Conservation (phyloP, 2,113 vertebrate species). For the Psilopsiagon aymara region DNA sequence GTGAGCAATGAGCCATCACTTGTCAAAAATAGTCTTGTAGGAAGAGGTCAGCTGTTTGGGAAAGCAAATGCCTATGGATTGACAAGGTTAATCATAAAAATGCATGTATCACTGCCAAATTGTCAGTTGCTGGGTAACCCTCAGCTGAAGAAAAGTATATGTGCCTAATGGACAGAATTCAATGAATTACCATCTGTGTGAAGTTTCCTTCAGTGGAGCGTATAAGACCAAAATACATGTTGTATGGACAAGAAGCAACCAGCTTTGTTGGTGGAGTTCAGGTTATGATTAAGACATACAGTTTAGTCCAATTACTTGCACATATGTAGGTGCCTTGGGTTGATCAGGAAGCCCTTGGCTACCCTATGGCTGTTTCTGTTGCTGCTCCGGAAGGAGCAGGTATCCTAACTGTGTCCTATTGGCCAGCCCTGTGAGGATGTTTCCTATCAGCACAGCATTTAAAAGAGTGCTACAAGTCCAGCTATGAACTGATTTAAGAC, state of each 20-base stretch:
- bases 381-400: neutral
- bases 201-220: neutral
- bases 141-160: neutral
- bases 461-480: neutral
- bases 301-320: neutral
- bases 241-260: neutral
- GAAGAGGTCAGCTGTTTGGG: neutral
- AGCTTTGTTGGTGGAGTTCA: neutral
- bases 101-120: neutral
- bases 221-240: neutral
- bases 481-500: neutral
- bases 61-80: neutral
- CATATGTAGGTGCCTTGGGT: neutral
- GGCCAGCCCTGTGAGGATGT: neutral
- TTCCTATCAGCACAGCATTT: neutral
- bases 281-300: neutral
- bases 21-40: neutral
- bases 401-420: neutral
- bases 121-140: neutral
- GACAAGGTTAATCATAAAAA: constrained; percentile 10
- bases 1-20: neutral
- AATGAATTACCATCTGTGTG: neutral
- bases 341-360: neutral
- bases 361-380: neutral
- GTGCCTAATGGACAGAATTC: neutral